A percentile compares a stretch with the other conserved stretches of the same genome.
phyloP scores from a whole-genome alignment of 1,140 invertebrate species.

The Globodera ellingtonae region DNA sequence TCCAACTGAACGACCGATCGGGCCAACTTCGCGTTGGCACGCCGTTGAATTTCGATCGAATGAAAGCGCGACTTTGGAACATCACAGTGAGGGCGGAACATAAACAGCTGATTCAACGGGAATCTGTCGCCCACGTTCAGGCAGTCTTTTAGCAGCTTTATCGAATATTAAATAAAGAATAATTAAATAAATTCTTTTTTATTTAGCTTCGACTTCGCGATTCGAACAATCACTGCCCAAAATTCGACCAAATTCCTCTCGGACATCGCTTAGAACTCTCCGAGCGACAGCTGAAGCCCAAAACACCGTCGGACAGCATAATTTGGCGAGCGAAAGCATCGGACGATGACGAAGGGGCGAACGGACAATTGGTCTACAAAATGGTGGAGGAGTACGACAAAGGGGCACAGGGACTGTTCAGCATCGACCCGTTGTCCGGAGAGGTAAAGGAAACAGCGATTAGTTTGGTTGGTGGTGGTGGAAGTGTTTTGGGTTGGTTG shows the following conservation, averaged over 20 bases:
- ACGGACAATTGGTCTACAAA: constrained; percentile 66
- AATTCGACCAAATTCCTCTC: constrained; percentile 38
- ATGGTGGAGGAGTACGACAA: constrained; percentile 32
- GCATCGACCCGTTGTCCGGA: constrained; percentile 38
- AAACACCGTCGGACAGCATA: constrained; percentile 35
- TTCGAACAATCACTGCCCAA: constrained; percentile 46
- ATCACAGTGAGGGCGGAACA: constrained; percentile 38
- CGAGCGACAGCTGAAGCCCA: constrained; percentile 18
- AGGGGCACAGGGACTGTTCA: constrained; percentile 28
- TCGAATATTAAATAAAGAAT: constrained; percentile 5
- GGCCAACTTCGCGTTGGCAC: constrained; percentile 42
- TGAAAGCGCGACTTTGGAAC: constrained; percentile 17
- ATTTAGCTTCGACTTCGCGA: constrained; percentile 21
- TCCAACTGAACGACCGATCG: constrained; percentile 37
- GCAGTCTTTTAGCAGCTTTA: too few species aligned
- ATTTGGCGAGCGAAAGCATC: constrained; percentile 66
- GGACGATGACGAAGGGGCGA: constrained; percentile 67
- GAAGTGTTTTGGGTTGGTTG: too few species aligned
- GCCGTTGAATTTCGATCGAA: constrained; percentile 27
- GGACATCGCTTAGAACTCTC: constrained; percentile 13
- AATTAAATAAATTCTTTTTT: constrained; percentile 1
- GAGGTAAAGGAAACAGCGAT: constrained; percentile 13
- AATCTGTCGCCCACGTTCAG: background rate
- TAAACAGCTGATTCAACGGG: constrained; percentile 31
- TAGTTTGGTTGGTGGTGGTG: too few species aligned